phyloP scores from a whole-genome alignment of 2,797 vertebrate species.

The Cetoscarus ocellatus region DNA sequence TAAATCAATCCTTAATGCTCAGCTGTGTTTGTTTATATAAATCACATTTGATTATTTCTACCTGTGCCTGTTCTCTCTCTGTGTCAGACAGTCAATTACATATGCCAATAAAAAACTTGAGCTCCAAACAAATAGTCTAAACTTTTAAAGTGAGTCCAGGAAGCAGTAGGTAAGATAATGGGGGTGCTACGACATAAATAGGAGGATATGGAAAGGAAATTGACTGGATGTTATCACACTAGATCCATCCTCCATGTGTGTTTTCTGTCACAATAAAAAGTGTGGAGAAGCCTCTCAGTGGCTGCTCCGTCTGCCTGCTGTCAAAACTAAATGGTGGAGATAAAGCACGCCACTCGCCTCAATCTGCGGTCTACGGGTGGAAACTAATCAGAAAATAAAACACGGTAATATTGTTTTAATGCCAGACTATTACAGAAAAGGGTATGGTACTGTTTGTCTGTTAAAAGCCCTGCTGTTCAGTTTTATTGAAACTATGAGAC shows the following conservation, averaged over 20 bases:
- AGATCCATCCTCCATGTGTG: conserved; percentile 71
- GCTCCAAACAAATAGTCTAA: conserved; percentile 29
- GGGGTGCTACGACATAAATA: conserved; percentile 69
- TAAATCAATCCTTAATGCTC: conserved; percentile 20
- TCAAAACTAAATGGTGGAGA: conserved; percentile 76
- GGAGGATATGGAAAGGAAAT: conserved; percentile 73
- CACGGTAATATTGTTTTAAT: conserved; percentile 77
- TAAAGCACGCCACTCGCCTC: conserved; percentile 68
- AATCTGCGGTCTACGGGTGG: conserved; percentile 56
- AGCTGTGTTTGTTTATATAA: conserved; percentile 19
- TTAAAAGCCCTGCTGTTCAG: conserved; percentile 60
- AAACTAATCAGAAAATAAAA: conserved; percentile 78
- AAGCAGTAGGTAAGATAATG: conserved; percentile 58
- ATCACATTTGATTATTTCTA: conserved; percentile 21
- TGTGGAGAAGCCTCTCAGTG: conserved; percentile 51
- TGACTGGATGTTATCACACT: conserved; percentile 80
- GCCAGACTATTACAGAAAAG: conserved; percentile 63
- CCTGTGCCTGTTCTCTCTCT: conserved; percentile 11
- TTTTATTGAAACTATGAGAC: conserved; percentile 59
- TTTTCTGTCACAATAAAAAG: conserved; percentile 77
- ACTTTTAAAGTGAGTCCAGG: conserved; percentile 42
- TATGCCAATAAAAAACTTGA: conserved; percentile 24
- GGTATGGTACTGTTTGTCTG: conserved; percentile 66
- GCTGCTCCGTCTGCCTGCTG: conserved; percentile 69
- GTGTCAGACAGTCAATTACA: conserved; percentile 17